A percentile compares a stretch with the other conserved stretches of the same genome.
Conservation (phyloP, 2,888 invertebrate species). For the Caenorhabditis afra region DNA sequence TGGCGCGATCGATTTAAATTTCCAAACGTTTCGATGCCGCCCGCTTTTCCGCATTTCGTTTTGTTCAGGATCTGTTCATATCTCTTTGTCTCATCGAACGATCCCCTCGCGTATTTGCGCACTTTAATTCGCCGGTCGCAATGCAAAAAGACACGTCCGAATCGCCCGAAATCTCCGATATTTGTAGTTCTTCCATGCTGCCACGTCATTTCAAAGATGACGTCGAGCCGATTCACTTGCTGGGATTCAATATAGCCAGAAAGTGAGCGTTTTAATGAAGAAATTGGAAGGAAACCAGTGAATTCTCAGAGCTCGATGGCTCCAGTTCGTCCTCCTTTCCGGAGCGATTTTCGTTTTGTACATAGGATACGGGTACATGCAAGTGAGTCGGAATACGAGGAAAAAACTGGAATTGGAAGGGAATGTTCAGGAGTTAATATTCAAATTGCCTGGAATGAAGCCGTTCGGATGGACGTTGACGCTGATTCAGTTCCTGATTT, state of each 20-base stretch:
- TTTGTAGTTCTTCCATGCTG: slow-evolving; percentile 47
- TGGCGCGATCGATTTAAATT: slow-evolving; percentile 11
- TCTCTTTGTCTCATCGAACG: slow-evolving; percentile 15
- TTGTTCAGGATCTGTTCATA: slow-evolving; percentile 13
- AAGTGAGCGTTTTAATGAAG: slow-evolving; percentile 49
- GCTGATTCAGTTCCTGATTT: slow-evolving; percentile 91
- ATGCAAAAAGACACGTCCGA: slow-evolving; percentile 9
- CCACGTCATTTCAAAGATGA: slow-evolving; percentile 53
- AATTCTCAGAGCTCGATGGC: slow-evolving; percentile 70
- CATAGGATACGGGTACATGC: slow-evolving; percentile 89
- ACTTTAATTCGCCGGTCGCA: slow-evolving; percentile 4
- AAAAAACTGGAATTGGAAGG: background rate
- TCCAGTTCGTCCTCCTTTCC: slow-evolving; percentile 85
- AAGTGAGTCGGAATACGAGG: slow-evolving; percentile 47
- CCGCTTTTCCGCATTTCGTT: slow-evolving; percentile 5
- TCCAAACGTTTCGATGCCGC: background rate
- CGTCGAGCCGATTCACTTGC: slow-evolving; percentile 63
- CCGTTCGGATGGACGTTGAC: slow-evolving; percentile 94
- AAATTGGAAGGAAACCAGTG: background rate
- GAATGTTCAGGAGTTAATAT: slow-evolving; percentile 90
- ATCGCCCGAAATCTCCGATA: slow-evolving; percentile 21
- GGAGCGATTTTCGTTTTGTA: slow-evolving; percentile 90
- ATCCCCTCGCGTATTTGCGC: slow-evolving; percentile 28
- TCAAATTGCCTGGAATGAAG: slow-evolving; percentile 91
- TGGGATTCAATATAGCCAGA: slow-evolving; percentile 72